These are phyloP conservation scores for Pseudomyrmex pallidus DNA, from an alignment of 1,140 invertebrate genomes.

Conservation along the genomic window DNA sequence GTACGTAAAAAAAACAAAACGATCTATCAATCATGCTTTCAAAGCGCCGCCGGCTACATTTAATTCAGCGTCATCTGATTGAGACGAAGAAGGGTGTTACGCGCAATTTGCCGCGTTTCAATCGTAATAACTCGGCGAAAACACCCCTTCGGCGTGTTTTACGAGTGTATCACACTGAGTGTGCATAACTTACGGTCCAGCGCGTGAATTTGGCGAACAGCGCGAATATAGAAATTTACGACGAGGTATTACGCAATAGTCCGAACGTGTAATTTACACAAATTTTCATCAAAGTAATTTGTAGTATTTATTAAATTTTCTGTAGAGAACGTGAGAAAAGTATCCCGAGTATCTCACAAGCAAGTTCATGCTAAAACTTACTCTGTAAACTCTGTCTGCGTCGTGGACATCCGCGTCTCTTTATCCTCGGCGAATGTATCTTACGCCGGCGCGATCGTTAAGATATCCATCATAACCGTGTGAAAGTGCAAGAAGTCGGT, in stretches of 20 bases:
- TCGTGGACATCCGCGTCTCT: not conserved
- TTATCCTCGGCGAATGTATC: constrained; percentile 5
- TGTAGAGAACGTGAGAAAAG: constrained; percentile 21
- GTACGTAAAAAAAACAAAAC: too few relatives aligned
- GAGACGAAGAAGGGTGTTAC: constrained; percentile 77
- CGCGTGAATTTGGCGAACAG: constrained; percentile 61
- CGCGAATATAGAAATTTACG: constrained; percentile 51
- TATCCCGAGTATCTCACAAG: constrained; percentile 1
- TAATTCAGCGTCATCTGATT: constrained; percentile 63
- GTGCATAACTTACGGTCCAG: constrained; percentile 79
- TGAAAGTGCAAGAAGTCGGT: constrained; percentile 64
- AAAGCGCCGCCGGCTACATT: constrained; percentile 52
- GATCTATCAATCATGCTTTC: constrained; percentile 30
- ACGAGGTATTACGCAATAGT: constrained; percentile 36
- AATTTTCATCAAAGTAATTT: too few relatives aligned
- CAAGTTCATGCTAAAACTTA: not conserved
- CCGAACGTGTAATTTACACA: too few relatives aligned
- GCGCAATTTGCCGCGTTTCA: constrained; percentile 81
- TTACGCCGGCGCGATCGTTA: constrained; percentile 48
- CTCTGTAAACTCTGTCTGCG: too few relatives aligned
- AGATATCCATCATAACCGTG: constrained; percentile 72
- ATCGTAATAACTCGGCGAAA: constrained; percentile 76
- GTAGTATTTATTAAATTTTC: too few relatives aligned
- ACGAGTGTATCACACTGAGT: constrained; percentile 74
- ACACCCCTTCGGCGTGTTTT: constrained; percentile 77